Conservation (phyloP, 2,113 vertebrate genomes). For the Microtus pennsylvanicus region DNA sequence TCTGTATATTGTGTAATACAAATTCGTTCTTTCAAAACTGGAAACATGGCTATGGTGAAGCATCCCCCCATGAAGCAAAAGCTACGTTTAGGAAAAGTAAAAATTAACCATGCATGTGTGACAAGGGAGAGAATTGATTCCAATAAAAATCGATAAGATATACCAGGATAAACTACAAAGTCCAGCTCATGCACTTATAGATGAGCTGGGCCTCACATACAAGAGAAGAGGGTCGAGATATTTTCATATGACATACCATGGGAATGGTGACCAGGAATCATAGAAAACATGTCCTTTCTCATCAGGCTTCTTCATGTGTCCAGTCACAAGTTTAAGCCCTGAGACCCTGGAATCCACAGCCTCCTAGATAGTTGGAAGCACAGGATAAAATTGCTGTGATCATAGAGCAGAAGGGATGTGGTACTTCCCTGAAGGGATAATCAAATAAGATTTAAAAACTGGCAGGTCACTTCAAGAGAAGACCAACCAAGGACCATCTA, state of each 20-base stretch:
- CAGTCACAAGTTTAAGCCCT: neutral
- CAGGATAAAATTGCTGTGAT: neutral
- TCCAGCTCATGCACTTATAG: neutral
- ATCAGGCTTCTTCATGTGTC: neutral
- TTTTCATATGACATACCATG: neutral
- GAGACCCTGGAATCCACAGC: neutral
- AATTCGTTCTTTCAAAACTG: neutral
- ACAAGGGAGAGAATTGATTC: neutral
- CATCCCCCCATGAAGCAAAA: neutral
- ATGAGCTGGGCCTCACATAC: neutral
- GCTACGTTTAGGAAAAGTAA: neutral
- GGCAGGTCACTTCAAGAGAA: neutral
- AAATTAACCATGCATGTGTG: neutral
- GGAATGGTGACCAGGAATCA: neutral
- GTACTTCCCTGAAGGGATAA: neutral
- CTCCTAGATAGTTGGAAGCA: neutral
- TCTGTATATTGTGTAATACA: neutral
- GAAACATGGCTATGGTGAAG: neutral
- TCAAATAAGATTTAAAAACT: conserved; percentile 20
- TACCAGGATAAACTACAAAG: no score
- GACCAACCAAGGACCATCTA: neutral
- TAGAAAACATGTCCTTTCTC: neutral
- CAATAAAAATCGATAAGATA: neutral
- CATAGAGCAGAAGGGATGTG: neutral
- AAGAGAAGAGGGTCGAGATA: neutral